Percentiles rank a stretch among this genome's conserved stretches.
These are phyloP conservation scores for Heteractis magnifica DNA, from an alignment of 92 coral and sea anemone species.

Conservation along the genomic window DNA sequence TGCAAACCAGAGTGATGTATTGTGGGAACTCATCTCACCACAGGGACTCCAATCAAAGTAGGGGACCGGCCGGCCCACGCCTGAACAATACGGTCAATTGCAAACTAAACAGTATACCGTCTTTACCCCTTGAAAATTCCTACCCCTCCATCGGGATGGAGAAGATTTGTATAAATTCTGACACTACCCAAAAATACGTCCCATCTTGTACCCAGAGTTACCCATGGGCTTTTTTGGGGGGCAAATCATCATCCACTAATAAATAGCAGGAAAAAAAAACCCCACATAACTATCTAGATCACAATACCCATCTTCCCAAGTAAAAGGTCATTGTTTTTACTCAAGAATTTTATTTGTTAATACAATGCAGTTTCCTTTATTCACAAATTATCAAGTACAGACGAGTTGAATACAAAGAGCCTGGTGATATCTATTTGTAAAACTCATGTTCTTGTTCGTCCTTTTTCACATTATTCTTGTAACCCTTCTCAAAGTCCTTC, in stretches of 20 bases:
- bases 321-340: neutral
- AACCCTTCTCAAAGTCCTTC: conserved; percentile 97
- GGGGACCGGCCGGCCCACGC: neutral
- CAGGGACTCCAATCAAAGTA: conserved; percentile 12
- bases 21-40: neutral
- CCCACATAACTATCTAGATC: no score
- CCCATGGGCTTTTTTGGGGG: no score
- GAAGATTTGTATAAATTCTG: no score
- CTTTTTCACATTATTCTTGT: conserved; percentile 95
- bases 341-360: neutral
- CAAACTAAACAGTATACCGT: no score
- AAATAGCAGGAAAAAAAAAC: neutral
- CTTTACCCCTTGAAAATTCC: no score
- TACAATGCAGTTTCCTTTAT: neutral
- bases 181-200: no score
- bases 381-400: neutral
- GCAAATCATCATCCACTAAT: no score
- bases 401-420: conserved; percentile 13
- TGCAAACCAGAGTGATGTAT: neutral
- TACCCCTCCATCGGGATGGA: no score
- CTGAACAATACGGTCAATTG: no score
- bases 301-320: no score
- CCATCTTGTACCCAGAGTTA: no score
- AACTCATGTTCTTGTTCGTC: conserved; percentile 98
- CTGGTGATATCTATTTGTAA: conserved; percentile 65